Conservation (phyloP, 1,140 invertebrate species). For the Hermetia illucens region DNA sequence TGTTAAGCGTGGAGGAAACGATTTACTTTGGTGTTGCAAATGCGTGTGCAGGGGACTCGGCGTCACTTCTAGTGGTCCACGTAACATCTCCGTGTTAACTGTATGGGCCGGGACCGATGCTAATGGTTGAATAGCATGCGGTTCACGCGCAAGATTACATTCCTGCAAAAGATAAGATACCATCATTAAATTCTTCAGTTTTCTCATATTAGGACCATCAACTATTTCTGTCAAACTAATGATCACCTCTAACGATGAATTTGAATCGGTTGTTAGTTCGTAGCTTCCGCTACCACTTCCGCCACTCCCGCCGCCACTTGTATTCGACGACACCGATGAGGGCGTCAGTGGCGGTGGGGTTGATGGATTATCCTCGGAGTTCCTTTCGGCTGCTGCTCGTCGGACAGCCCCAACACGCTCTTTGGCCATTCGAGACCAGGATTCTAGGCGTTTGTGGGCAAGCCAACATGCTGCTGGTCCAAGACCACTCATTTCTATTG, state of each 20-base stretch:
- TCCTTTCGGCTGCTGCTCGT: constrained; percentile 39
- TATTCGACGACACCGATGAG: constrained; percentile 27
- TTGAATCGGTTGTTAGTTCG: constrained; percentile 25
- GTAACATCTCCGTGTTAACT: constrained; percentile 25
- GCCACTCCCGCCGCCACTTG: constrained; percentile 26
- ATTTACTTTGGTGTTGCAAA: constrained; percentile 24
- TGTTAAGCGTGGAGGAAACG: constrained; percentile 34
- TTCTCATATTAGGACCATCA: too few relatives aligned
- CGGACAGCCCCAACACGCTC: constrained; percentile 44
- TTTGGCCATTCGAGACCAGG: constrained; percentile 52
- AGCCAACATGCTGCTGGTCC: constrained; percentile 53
- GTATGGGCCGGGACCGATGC: constrained; percentile 15
- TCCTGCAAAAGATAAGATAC: constrained; percentile 36
- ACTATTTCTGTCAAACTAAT: too few relatives aligned
- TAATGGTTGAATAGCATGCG: constrained; percentile 40
- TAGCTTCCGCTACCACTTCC: constrained; percentile 28
- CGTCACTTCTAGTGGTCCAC: constrained; percentile 22
- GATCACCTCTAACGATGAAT: constrained; percentile 15
- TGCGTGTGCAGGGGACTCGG: constrained; percentile 29
- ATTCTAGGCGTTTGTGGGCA: constrained; percentile 50
- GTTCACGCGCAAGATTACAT: constrained; percentile 47
- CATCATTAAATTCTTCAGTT: too few relatives aligned
- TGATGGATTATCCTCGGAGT: constrained; percentile 35
- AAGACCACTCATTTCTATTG: constrained; percentile 40
- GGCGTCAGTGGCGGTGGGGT: constrained; percentile 24